A percentile compares a stretch with the other conserved stretches of the same genome.
phyloP scores from a whole-genome alignment of 2,888 invertebrate genomes.

The Apantesis nais region DNA sequence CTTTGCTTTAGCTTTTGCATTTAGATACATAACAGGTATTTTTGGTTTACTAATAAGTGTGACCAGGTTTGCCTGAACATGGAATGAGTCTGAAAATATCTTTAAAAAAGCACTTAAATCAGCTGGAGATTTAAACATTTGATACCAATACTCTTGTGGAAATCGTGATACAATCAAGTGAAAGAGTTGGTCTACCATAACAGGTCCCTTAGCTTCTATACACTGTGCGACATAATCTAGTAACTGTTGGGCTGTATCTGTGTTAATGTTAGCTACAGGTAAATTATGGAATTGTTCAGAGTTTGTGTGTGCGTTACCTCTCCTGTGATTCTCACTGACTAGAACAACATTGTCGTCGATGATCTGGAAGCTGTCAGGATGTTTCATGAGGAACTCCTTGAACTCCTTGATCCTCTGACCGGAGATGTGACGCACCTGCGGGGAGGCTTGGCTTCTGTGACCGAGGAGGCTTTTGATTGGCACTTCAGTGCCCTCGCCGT shows the following conservation, averaged over 20 bases:
- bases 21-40: conserved; percentile 86
- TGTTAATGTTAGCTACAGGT: conserved; percentile 92
- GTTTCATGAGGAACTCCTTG: conserved; percentile 93
- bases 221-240: conserved; percentile 93
- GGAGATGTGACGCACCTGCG: conserved; percentile 98
- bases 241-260: conserved; percentile 92
- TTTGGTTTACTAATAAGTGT: conserved; percentile 92
- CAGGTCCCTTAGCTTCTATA: conserved; percentile 92
- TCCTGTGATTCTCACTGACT: conserved; percentile 88
- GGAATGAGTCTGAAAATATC: conserved; percentile 97
- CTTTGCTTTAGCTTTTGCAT: conserved; percentile 81
- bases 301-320: conserved; percentile 88
- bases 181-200: conserved; percentile 94
- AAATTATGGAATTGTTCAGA: conserved; percentile 88
- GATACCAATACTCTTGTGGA: conserved; percentile 92
- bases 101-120: conserved; percentile 96
- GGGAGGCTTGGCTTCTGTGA: conserved; percentile 97
- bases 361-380: conserved; percentile 94
- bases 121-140: conserved; percentile 95
- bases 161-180: conserved; percentile 91
- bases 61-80: conserved; percentile 96
- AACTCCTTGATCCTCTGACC: conserved; percentile 97
- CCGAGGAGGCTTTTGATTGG: conserved; percentile 98
- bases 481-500: conserved; percentile 98
- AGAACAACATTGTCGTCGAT: conserved; percentile 94